Evolutionary conservation across 2,888 invertebrate species (phyloP), one percentile per base, ranked within the genome.

Genomic region (Helicoverpa assulta): DNA sequence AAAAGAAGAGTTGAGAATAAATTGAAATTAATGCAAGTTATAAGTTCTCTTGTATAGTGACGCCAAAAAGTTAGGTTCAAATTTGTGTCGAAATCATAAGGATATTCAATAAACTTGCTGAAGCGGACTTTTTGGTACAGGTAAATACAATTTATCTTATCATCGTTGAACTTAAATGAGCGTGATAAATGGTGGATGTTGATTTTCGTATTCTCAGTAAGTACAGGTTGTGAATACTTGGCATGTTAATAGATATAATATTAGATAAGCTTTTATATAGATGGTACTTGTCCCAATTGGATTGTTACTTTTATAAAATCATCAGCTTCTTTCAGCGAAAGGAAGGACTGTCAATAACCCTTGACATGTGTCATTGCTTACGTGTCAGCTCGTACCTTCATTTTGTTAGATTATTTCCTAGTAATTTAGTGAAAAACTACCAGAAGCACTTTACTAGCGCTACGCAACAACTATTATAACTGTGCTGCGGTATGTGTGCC

Each of bases 351-450:
- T 94, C 94, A 95, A 91, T 95, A 95, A 95, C 95, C 95, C 95
- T 94, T 96, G 96, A 95, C 96, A 96, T 95, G 94, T 96, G 96
- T 96, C 95, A 95, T 88, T 96, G 96, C 96, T 92, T 96, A 96
- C 96, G 96, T 96, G 96, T 96, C 96, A 92, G 89, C 89, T 83
- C 76, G 76, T 80, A 86, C 87, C 89, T 88, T 89, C 89, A 90
- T 90, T 91, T 90, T 89, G 88, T 89, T 80, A 72, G 84, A 77
- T 80, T 77, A 80, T 78, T 85, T 85, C 70, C 68, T 76, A 78
- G 85, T 84, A 80, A 80, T 82, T 70, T 76, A 16, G 21, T 43
- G 63, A 61, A 69, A 57, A 71, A 75, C 53, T 66, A 47, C 58
- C 19, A 59, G 55, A 68, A 67, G 19, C 61, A 56, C 21, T 64